Evolutionary conservation across 2,888 invertebrate species (phyloP).

Genomic region (Apotomis betuletana): DNA sequence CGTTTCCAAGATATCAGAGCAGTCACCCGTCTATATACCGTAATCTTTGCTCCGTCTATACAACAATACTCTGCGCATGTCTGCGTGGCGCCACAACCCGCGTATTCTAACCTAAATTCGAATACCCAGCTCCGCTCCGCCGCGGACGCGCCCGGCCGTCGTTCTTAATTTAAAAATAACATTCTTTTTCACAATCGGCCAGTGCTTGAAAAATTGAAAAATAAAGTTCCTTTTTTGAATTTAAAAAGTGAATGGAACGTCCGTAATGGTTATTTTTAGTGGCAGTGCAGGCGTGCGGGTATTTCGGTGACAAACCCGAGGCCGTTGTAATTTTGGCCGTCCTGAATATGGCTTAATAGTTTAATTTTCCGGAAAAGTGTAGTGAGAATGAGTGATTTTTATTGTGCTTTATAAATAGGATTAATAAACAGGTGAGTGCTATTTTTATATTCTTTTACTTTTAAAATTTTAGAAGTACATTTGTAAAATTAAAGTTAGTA

Average conservation of each 20-base stretch:
- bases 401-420: constrained; percentile 26
- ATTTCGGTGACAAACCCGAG: constrained; percentile 69
- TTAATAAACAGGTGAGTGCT: constrained; percentile 26
- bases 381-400: constrained; percentile 57
- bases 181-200: constrained; percentile 50
- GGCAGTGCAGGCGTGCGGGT: constrained; percentile 55
- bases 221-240: constrained; percentile 39
- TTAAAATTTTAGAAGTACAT: not conserved
- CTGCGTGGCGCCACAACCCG: constrained; percentile 74
- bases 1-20: constrained; percentile 9
- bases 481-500: not conserved
- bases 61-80: constrained; percentile 65
- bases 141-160: constrained; percentile 70
- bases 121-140: constrained; percentile 74
- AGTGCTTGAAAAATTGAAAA: constrained; percentile 15
- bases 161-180: constrained; percentile 76
- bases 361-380: constrained; percentile 48
- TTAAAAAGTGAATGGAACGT: constrained; percentile 36
- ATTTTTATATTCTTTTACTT: not conserved
- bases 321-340: constrained; percentile 49
- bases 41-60: constrained; percentile 64
- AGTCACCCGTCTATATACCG: not conserved
- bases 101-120: constrained; percentile 81
- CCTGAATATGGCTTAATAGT: constrained; percentile 42
- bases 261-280: constrained; percentile 70